Evolutionary conservation across 2,113 vertebrate species (phyloP), one percentile per base, ranked within the genome.

Genomic region (Ptychochromis oligacanthus): DNA sequence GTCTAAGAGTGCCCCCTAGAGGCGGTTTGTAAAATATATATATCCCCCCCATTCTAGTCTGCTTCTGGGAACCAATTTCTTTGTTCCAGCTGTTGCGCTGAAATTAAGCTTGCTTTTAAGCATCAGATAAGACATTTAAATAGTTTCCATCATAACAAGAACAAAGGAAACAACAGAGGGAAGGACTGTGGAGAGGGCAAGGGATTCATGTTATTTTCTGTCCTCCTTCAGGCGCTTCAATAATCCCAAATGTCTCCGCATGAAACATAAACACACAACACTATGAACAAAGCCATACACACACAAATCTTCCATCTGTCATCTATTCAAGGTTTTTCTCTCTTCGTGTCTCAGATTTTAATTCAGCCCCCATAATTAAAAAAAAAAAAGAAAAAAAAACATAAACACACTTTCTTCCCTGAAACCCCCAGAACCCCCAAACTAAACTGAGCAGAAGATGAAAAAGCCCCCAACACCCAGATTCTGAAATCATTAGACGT

Each of bases 401-500:
- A 72, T 59, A 55, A 4, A 81, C 22, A 77, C 75, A 55, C 62
- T 5, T 9, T 18, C 28, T 6, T 36, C 54, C 22, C 59, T 3
- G 20, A 64, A 78, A 40, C 80, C 52, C 62, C 31, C n/a, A n/a
- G 14, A 1, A 26, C 31, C 54, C 72, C 77, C 2, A 9, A 86
- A 78, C 56, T 54, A 9, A 80, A 57, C n/a, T 28, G 26, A 26
- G 31, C 36, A 77, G 38, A 62, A 34, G 46, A 57, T 31, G 22
- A 56, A 43, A 75, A 18, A 6, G 18, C 10, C 5, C 12, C 10
- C 12, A 60, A 82, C 76, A 83, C 89, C 86, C 82, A 86, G 43
- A 64, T 89, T 80, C 43, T 77, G 87, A 82, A 91, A 91, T 89
- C 88, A 92, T 94, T 92, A 95, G 84, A 87, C 58, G 72, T 85